These are phyloP conservation scores for Chiroxiphia lanceolata DNA, from an alignment of 2,797 vertebrate genomes.

Conservation along the genomic window DNA sequence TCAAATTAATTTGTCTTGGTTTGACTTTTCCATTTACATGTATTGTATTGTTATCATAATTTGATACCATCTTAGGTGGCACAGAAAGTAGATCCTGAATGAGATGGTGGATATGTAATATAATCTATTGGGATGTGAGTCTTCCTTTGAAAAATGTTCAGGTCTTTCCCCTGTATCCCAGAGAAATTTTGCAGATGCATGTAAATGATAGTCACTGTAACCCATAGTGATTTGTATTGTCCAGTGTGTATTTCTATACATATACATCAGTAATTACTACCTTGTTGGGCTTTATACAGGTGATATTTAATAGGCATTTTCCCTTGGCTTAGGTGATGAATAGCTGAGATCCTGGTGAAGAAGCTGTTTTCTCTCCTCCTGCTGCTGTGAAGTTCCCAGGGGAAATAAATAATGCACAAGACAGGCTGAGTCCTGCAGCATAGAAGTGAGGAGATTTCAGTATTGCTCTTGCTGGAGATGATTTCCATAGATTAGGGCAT, in stretches of 20 bases:
- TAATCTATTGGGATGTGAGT: not conserved
- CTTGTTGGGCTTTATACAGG: not conserved
- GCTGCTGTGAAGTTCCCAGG: constrained; percentile 2
- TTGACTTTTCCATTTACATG: constrained; percentile 29
- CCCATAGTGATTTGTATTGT: not conserved
- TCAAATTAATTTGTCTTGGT: not conserved
- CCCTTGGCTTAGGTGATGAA: not conserved
- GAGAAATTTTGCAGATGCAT: not conserved
- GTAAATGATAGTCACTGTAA: not conserved
- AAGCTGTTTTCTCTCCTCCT: not conserved
- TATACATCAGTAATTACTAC: not conserved
- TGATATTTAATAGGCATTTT: not conserved
- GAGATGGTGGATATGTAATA: not conserved
- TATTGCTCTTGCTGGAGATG: not conserved
- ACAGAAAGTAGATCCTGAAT: not conserved
- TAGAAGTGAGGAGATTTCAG: not conserved
- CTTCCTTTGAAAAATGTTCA: not conserved
- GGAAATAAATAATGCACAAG: constrained; percentile 16
- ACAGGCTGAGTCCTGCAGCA: constrained; percentile 3
- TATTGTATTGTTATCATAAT: not conserved
- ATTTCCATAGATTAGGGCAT: not conserved
- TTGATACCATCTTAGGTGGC: not conserved
- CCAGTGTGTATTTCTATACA: not conserved
- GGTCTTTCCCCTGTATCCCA: not conserved
- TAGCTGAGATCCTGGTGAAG: not conserved